Base-by-base conservation (phyloP, 2,113 vertebrate genomes). In the Pteruthius melanotis region DNA sequence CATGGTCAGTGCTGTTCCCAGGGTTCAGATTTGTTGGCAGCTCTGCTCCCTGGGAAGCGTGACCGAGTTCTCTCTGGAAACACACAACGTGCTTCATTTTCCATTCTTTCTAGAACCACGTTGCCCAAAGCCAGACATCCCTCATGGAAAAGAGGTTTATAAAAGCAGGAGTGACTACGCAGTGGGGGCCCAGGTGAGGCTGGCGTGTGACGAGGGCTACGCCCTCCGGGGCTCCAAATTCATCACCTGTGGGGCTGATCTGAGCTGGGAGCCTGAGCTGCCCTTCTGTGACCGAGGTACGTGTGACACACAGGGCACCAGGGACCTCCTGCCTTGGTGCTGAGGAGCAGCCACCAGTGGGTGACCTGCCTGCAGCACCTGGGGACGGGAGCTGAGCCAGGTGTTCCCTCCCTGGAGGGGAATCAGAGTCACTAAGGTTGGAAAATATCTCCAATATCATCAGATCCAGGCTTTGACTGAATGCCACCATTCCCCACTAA, bases 261-360 rank as follows among this genome's bases (percentile, higher is more conserved):
- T 8, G 9, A 93, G 7, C 35, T 97, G 98, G 98, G 7, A 10
- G n/a, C 97, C 97, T 4, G 7, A 14, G 0, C 13, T 97, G 24
- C 97, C 98, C 0, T 57, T 89, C 11, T 98, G 98, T 61, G 92
- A 68, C 18, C 68, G 75, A 72, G 93, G 97, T 98, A 59, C 2
- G 91, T 95, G 78, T 19, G 15, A 9, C 13, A 6, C 10, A 0
- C 21, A 0, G 33, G 28, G 26, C 24, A 42, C 83, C 2, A 4
- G 53, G 23, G 16, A 15, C 7, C 52, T 30, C 1, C 0, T 15
- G 23, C 19, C 1, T 14, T 0, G 3, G 13, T 9, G 3, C 21
- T 22, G 27, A 33, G 79, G 33, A 39, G 15, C 13, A 33, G 37
- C 37, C 26, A 3, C 2, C 49, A 2, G n/a, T 1, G 23, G 20